Evolutionary conservation across 92 coral and sea anemone genomes (phyloP), one percentile per base, ranked within the genome.

Genomic region (Bergia puertoricense): DNA sequence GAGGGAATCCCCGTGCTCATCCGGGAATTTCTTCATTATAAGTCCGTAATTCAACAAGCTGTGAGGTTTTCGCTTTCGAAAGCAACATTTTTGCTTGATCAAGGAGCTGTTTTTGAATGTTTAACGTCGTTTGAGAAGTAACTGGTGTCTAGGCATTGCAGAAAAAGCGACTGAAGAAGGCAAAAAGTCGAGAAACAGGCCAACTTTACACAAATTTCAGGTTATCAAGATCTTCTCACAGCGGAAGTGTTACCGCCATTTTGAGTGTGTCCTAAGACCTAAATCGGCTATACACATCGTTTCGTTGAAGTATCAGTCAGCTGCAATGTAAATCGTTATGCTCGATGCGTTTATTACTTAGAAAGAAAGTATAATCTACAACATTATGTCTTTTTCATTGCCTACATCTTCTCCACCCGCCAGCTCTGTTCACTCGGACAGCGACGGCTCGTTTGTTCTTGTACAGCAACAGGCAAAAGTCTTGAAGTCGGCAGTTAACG

Each of bases 1-100:
- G 54, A 79, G 86, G 87, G 87, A 84, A 84, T 84, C 87, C 87
- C 87, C 87, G 62, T 23, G 78, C 37, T 45, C 46, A 84, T 84
- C 87, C 87, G 87, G 87, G 87, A 84, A 8, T 15, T 69, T 84
- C 72, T 36, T 16, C 3, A 80, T 37, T 72, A 44, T 69, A 13
- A 14, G 43, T 18, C 20, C n/a, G 38, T 22, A 74, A 8, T 1
- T 74, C 20, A 16, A 41, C 14, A 46, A 10, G 0, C n/a, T 15
- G 37, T 69, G 42, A 50, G 22, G 16, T 37, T 82, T 82, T 82
- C 76, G 85, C 45, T 62, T 41, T 20, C 6, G 54, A 83, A 44
- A 45, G 67, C n/a, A 3, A 42, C 66, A 44, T 10, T 84, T 69
- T 69, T 44, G 11, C 46, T 84, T 37, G 44, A 14, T 68, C 18